Base-by-base conservation (phyloP, 2,888 invertebrate genomes). In the Cabera pusaria region DNA sequence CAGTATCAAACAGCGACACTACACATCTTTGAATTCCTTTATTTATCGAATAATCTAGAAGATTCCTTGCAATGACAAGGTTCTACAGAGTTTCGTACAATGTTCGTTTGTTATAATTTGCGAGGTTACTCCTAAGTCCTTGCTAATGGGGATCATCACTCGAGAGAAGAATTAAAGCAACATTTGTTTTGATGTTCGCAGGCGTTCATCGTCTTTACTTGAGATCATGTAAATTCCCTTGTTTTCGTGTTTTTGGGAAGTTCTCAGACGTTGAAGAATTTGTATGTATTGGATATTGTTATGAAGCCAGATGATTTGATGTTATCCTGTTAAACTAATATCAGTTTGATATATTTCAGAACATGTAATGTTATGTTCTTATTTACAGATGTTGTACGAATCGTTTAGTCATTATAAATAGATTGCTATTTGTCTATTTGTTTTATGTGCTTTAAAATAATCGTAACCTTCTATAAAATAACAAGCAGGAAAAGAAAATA, bases 91-190 rank as follows among this genome's bases (percentile, higher is more conserved):
- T 23, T 20, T 32, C 40, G 26, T 35, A 3, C 10, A 23, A 24
- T 26, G 31, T 31, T 42, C 68, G 72, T 66, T 84, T 73, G 71
- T 84, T 80, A 85, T 82, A 87, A 85, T 87, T 80, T 83, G 75
- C 76, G 75, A 82, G 86, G 86, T 86, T 82, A 79, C 78, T 70
- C 66, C 57, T 85, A 85, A 86, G 84, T 74, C 87, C 69, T 59
- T 70, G 72, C 80, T 86, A 86, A 87, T 87, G 86, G 79, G 87
- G 87, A 88, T 87, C 78, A 87, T 85, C 87, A 79, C 68, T 68
- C 56, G 64, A 45, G 72, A 68, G 80, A 74, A 78, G 84, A 79
- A 82, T 83, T 80, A 81, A 74, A 70, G 64, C 65, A 72, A 74
- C 76, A 81, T 79, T 87, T 85, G 86, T 85, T 86, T 83, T 84